Percentiles rank a stretch among this genome's conserved stretches.
phyloP scores from a whole-genome alignment of 2,113 vertebrate species.

The Apodemus speciosus region DNA sequence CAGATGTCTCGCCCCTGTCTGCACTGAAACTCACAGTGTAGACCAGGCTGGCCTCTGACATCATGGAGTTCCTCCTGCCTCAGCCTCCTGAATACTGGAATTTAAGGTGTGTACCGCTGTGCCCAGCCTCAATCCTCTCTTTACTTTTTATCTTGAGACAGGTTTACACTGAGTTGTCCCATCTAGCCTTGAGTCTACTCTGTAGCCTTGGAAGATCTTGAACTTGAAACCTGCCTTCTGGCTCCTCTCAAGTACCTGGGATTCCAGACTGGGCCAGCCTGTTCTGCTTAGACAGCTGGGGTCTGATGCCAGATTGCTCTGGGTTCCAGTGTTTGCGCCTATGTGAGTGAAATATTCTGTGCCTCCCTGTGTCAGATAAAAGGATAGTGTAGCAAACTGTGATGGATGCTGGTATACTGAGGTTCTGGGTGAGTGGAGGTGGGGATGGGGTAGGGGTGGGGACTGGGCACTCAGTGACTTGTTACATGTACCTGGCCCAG shows the following conservation, averaged over 20 bases:
- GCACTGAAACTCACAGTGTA: neutral
- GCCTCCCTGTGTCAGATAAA: neutral
- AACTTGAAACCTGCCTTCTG: neutral
- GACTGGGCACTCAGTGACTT: neutral
- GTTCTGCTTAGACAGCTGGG: neutral
- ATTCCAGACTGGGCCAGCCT: neutral
- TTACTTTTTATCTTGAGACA: neutral
- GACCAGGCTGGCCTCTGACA: neutral
- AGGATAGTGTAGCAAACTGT: neutral
- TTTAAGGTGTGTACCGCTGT: neutral
- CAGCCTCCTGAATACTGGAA: neutral
- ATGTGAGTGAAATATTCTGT: neutral
- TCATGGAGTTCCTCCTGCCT: neutral
- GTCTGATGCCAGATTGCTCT: neutral
- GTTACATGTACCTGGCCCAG: neutral
- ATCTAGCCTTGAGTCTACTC: neutral
- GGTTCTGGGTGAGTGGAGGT: neutral
- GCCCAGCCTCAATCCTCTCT: neutral
- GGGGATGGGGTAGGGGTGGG: neutral
- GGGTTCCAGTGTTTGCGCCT: neutral
- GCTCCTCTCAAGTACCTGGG: neutral
- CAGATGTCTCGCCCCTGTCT: neutral
- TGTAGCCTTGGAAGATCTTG: neutral
- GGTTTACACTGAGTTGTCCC: neutral
- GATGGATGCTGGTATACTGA: neutral